Evolutionary conservation across 2,797 vertebrate genomes (phyloP).

Genomic region (Telmatherina bonti): DNA sequence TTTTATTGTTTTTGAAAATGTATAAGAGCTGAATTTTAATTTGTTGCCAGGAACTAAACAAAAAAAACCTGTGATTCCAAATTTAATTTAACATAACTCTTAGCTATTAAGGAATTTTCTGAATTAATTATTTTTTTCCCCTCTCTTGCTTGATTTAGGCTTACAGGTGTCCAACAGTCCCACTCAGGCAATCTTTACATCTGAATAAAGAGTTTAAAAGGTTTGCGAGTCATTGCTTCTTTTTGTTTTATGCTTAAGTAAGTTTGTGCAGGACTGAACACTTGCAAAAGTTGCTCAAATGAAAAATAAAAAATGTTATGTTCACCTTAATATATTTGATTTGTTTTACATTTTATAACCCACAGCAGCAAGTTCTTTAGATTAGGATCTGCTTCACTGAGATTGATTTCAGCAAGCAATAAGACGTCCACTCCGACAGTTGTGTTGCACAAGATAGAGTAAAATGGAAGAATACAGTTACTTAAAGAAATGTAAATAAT

Average conservation of each 20-base stretch:
- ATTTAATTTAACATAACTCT: neutral
- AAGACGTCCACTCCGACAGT: neutral
- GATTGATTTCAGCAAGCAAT: conserved; percentile 2
- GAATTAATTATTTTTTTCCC: too few relatives aligned
- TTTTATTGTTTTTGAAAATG: neutral
- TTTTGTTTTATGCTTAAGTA: neutral
- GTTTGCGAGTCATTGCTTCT: neutral
- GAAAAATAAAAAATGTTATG: conserved; percentile 64
- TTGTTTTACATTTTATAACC: conserved; percentile 65
- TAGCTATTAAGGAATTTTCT: neutral
- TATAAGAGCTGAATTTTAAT: neutral
- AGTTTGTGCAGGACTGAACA: conserved; percentile 16
- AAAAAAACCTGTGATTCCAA: neutral
- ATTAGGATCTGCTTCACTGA: conserved; percentile 11
- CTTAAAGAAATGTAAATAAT: conserved; percentile 14
- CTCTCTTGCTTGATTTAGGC: too few relatives aligned
- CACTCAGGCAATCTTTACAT: neutral
- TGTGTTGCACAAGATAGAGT: neutral
- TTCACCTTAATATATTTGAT: conserved; percentile 50
- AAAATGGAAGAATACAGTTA: neutral
- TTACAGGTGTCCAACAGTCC: too few relatives aligned
- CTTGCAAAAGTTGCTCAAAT: conserved; percentile 41
- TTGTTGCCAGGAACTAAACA: neutral
- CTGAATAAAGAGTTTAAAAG: neutral
- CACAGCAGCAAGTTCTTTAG: conserved; percentile 28